Evolutionary conservation across 2,797 vertebrate genomes (phyloP).

Genomic region (Syncerus caffer): DNA sequence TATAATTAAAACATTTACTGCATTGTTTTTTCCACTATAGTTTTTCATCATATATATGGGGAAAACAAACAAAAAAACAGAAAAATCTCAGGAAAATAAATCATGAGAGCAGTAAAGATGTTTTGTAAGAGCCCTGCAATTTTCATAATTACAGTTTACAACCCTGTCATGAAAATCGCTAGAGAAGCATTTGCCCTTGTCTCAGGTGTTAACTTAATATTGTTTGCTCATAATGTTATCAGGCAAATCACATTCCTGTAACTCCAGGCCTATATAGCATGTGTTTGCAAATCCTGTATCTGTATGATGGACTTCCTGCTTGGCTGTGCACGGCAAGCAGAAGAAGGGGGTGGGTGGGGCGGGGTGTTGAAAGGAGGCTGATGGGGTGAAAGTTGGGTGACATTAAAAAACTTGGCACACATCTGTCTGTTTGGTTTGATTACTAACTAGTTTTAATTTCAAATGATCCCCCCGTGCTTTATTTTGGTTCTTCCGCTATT

Average conservation of each 20-base stretch:
- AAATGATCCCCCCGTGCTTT: constrained; percentile 60
- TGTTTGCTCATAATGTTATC: background rate
- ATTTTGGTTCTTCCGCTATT: constrained; percentile 74
- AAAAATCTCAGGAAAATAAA: constrained; percentile 44
- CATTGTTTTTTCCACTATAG: background rate
- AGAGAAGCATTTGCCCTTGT: background rate
- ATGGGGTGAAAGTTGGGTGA: background rate
- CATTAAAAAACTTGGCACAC: background rate
- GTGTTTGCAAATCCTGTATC: background rate
- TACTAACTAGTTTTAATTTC: constrained; percentile 61
- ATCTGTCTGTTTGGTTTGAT: background rate
- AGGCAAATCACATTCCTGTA: background rate
- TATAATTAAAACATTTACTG: background rate
- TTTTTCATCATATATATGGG: background rate
- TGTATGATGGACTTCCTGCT: background rate
- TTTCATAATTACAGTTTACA: constrained; percentile 36
- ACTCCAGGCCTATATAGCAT: background rate
- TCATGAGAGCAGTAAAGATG: background rate
- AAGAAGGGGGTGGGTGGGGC: background rate
- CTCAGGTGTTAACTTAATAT: constrained; percentile 17
- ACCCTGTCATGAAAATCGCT: background rate
- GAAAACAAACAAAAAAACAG: background rate
- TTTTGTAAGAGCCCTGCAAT: constrained; percentile 11
- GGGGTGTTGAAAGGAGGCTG: background rate
- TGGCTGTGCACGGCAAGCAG: background rate